Evolutionary conservation across 2,797 vertebrate species (phyloP).

Genomic region (Siniperca scherzeri): DNA sequence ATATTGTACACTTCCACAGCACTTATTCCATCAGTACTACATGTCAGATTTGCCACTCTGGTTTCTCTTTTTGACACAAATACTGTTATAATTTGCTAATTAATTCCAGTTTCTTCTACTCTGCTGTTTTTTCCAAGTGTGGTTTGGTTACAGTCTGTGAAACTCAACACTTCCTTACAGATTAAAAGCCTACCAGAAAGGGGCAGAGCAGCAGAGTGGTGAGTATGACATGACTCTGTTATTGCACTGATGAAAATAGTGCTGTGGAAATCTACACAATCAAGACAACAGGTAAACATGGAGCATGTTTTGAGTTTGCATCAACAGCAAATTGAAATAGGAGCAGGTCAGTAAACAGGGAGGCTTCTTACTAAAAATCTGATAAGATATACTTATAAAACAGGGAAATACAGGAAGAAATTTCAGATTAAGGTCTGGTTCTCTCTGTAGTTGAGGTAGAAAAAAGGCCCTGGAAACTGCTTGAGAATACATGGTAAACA

Average conservation of each 20-base stretch:
- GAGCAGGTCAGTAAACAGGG: background rate
- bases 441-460: slow-evolving; percentile 16
- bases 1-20: background rate
- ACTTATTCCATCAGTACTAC: background rate
- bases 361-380: background rate
- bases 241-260: background rate
- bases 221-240: slow-evolving; percentile 3
- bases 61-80: background rate
- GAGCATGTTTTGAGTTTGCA: slow-evolving; percentile 7
- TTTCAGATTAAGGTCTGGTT: background rate
- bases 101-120: background rate
- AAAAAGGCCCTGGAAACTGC: slow-evolving; percentile 1
- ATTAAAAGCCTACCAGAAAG: background rate
- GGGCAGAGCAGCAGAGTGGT: background rate
- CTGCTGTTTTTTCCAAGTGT: background rate
- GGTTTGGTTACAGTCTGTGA: background rate
- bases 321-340: background rate
- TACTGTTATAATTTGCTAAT: background rate
- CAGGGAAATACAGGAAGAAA: background rate
- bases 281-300: background rate
- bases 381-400: background rate
- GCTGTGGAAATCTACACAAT: background rate
- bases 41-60: no score
- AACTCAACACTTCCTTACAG: slow-evolving; percentile 28
- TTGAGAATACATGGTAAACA: slow-evolving; percentile 24